Conservation (phyloP, 1,140 invertebrate genomes). For the Habropoda laboriosa region DNA sequence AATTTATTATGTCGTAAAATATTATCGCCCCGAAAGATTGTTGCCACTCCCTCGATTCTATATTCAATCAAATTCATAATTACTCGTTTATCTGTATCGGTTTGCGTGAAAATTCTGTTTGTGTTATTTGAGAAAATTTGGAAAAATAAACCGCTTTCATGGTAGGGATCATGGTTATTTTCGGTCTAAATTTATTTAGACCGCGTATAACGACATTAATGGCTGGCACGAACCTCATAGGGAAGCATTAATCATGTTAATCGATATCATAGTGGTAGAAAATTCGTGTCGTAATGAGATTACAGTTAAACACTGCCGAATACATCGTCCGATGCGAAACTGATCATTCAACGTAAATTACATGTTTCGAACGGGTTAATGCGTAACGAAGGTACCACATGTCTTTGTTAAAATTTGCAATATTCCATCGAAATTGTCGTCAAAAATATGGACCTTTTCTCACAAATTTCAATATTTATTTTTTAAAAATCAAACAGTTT, state of each 20-base stretch:
- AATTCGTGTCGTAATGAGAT: neutral
- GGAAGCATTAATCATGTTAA: neutral
- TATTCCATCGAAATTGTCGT: too few species aligned
- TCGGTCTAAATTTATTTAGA: neutral
- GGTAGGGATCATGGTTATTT: neutral
- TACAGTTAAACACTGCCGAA: neutral
- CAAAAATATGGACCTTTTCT: too few species aligned
- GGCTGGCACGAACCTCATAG: neutral
- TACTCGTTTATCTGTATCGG: neutral
- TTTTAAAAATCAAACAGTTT: too few species aligned
- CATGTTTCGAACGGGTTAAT: too few species aligned
- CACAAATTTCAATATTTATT: too few species aligned
- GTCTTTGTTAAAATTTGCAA: too few species aligned
- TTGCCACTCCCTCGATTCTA: neutral
- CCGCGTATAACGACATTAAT: neutral
- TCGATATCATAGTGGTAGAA: too few species aligned
- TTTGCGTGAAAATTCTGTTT: too few species aligned
- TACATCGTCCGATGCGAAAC: neutral
- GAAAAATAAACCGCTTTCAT: neutral
- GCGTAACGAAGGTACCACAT: too few species aligned
- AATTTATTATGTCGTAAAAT: slow-evolving; percentile 34
- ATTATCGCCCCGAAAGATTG: neutral
- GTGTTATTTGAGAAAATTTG: too few species aligned
- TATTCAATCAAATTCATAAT: slow-evolving; percentile 1
- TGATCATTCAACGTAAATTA: neutral